Evolutionary conservation across 2,113 vertebrate genomes (phyloP), one percentile per base, ranked within the genome.

Genomic region (Furnarius figulus): DNA sequence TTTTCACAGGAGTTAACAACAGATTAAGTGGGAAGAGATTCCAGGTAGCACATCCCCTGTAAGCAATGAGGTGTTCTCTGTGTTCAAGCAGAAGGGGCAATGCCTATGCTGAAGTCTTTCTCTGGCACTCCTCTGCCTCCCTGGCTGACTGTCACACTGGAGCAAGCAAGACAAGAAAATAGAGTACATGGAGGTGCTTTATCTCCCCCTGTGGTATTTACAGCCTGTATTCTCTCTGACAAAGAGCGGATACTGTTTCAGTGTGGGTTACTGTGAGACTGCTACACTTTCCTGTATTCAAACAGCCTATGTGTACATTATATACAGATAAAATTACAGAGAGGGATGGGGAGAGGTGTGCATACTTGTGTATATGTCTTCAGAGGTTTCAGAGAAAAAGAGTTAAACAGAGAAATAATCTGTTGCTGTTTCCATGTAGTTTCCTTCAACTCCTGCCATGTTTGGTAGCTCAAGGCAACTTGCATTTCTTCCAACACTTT

Each of bases 401-500:
- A 58, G n/a, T 81, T 88, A 86, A 87, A 92, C 44, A 81, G 68
- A 83, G 42, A 80, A 84, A 33, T n/a, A 55, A 63, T 80, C 39
- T 71, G 8, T 90, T 90, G 72, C 78, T 85, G 31, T 87, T 95
- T 74, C 49, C 56, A 20, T 79, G 50, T 46, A 79, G 35, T 72
- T 93, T 94, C 72, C 95, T 96, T 96, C 82, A 93, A 84, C 55
- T 94, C 31, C 61, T 96, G 87, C 92, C 93, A 84, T 89, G 85
- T 93, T 95, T 97, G 66, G 89, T 96, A 95, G 91, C 93, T 97
- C 82, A 96, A 95, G 96, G 88, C 85, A 94, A 89, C 39, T 96
- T 96, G 85, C 65, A 49, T 90, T 92, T 94, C 72, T 96, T 94
- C 93, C 93, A 96, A 37, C 16, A 44, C 35, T 79, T 78, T 52